Evolutionary conservation across 2,888 invertebrate genomes (phyloP).

Genomic region (Aleiodes leptofemur): DNA sequence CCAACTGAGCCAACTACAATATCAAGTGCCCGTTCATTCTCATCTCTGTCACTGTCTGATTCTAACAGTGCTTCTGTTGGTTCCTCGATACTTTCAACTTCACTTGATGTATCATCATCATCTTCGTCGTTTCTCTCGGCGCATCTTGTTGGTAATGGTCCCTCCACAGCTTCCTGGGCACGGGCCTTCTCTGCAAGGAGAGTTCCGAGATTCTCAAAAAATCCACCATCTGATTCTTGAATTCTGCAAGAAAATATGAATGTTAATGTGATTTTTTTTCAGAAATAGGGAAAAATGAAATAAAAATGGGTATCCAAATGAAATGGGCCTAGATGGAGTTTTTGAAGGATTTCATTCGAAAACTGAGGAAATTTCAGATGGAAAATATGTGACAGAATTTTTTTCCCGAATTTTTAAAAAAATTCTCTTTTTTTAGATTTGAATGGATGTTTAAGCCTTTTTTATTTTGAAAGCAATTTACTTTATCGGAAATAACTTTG

Average conservation of each 20-base stretch:
- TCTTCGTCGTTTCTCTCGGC: slow-evolving; percentile 74
- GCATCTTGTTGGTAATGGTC: slow-evolving; percentile 61
- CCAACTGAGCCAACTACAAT: slow-evolving; percentile 82
- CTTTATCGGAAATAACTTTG: no score
- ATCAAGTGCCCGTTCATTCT: slow-evolving; percentile 78
- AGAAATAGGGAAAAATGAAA: background rate
- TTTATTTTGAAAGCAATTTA: no score
- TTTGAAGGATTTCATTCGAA: no score
- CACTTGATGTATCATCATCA: slow-evolving; percentile 73
- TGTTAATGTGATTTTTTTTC: no score
- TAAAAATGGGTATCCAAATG: background rate
- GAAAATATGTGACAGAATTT: no score
- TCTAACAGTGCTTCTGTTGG: slow-evolving; percentile 78
- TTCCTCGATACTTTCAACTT: slow-evolving; percentile 62
- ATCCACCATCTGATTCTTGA: slow-evolving; percentile 88
- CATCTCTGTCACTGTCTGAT: slow-evolving; percentile 82
- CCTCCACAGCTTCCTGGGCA: slow-evolving; percentile 65
- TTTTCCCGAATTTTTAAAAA: no score
- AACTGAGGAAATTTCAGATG: no score
- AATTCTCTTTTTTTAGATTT: no score
- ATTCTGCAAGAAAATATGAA: slow-evolving; percentile 78
- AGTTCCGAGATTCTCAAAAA: slow-evolving; percentile 89
- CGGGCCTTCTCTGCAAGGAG: slow-evolving; percentile 76
- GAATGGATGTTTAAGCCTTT: no score
- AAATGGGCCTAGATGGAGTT: no score